A percentile compares a stretch with the other conserved stretches of the same genome.
These are phyloP conservation scores for Prolemur simus DNA, from an alignment of 2,113 vertebrate species.

Conservation along the genomic window DNA sequence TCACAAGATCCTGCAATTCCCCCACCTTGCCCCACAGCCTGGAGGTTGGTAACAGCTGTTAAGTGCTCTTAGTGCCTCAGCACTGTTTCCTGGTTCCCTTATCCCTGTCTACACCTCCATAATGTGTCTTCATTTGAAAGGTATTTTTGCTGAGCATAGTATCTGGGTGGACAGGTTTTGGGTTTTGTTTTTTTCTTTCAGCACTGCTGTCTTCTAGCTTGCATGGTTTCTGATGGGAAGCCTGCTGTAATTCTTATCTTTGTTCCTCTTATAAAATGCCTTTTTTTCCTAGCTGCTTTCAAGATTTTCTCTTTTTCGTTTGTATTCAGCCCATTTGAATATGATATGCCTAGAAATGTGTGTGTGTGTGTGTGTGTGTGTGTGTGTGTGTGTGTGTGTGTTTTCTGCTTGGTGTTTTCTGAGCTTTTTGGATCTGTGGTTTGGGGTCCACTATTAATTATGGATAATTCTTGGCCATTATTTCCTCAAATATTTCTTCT, in stretches of 20 bases:
- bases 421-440: not conserved
- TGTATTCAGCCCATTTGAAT: slow-evolving; percentile 5
- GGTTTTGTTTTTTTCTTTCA: not conserved
- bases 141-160: not conserved
- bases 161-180: not conserved
- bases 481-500: slow-evolving; percentile 1
- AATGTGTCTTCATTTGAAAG: not conserved
- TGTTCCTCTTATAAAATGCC: not conserved
- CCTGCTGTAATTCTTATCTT: not conserved
- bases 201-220: slow-evolving; percentile 3
- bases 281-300: not conserved
- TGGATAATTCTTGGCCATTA: not conserved
- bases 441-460: slow-evolving; percentile 10
- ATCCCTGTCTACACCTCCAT: not conserved
- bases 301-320: not conserved
- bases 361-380: not conserved
- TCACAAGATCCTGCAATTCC: too few species aligned
- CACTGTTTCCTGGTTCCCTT: not conserved
- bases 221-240: slow-evolving; percentile 24
- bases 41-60: not conserved
- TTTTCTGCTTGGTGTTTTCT: not conserved
- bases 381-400: not conserved
- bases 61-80: not conserved
- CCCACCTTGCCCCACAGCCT: not conserved
- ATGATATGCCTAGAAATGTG: not conserved